A percentile compares a stretch with the other conserved stretches of the same genome.
These are phyloP conservation scores for Belonocnema kinseyi DNA, from an alignment of 1,140 invertebrate species.

Conservation along the genomic window DNA sequence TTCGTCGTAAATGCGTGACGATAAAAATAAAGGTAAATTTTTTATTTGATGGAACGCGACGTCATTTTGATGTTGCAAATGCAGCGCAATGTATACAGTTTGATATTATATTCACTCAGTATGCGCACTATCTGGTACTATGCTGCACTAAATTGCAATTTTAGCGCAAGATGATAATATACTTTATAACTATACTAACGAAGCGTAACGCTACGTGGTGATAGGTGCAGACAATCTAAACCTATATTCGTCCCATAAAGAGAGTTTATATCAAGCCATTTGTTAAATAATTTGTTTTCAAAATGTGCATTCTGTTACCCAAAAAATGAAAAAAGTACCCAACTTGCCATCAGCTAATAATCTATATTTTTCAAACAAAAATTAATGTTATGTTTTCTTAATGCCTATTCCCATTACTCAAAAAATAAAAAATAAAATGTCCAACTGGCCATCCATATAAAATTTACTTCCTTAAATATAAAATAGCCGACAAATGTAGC, in stretches of 20 bases:
- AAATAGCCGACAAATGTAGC: too few relatives aligned
- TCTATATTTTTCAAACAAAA: too few relatives aligned
- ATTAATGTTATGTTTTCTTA: not conserved
- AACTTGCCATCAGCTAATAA: too few relatives aligned
- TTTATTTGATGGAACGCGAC: not conserved
- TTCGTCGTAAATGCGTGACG: slow-evolving; percentile 15
- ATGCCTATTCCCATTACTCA: not conserved
- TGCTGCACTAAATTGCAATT: slow-evolving; percentile 13
- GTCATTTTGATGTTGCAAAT: slow-evolving; percentile 14
- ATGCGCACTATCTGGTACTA: not conserved
- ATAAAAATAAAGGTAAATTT: slow-evolving; percentile 19
- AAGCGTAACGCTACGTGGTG: not conserved
- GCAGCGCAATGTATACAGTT: not conserved
- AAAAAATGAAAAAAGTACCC: not conserved
- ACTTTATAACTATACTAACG: slow-evolving; percentile 18
- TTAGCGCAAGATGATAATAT: slow-evolving; percentile 29
- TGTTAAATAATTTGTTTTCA: not conserved
- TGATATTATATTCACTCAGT: not conserved
- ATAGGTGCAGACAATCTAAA: slow-evolving; percentile 20
- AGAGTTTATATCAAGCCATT: not conserved
- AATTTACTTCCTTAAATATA: too few relatives aligned
- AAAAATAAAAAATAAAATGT: not conserved
- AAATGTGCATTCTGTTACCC: not conserved
- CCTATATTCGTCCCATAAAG: not conserved
- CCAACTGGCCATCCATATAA: too few relatives aligned